Evolutionary conservation across 2,888 invertebrate species (phyloP).

Genomic region (Lamellibrachia satsuma): DNA sequence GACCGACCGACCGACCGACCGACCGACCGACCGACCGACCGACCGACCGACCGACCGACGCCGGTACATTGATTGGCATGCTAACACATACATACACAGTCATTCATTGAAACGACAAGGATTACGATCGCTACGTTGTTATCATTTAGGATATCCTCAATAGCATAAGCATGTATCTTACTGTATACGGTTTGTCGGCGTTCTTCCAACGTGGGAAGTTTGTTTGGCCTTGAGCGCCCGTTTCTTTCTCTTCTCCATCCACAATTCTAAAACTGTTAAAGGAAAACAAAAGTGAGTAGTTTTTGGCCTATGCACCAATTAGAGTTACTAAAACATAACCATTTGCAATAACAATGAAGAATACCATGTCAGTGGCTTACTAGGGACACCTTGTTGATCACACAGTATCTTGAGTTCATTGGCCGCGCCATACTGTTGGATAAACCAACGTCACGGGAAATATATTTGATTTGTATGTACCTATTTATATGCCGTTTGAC

Average conservation of each 20-base stretch:
- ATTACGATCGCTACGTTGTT: background rate
- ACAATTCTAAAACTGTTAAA: background rate
- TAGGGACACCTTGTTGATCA: no score
- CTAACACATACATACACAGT: background rate
- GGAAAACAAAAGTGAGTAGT: no score
- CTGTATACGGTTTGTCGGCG: background rate
- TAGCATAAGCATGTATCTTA: background rate
- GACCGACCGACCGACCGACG: background rate
- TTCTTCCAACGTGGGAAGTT: background rate
- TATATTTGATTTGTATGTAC: no score
- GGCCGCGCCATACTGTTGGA: no score
- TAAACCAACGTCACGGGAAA: no score
- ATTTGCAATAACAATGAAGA: background rate
- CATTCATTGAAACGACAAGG: background rate
- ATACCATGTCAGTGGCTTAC: no score
- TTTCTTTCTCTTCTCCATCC: background rate
- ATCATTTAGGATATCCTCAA: background rate
- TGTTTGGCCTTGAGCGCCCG: background rate
- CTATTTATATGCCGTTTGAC: no score
- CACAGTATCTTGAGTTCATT: no score
- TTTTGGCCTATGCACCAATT: background rate
- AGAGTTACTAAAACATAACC: background rate
- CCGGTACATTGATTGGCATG: background rate
- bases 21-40: background rate
- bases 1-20: background rate